Evolutionary conservation across 1,140 invertebrate genomes (phyloP).

Genomic region (Ladona fulva): DNA sequence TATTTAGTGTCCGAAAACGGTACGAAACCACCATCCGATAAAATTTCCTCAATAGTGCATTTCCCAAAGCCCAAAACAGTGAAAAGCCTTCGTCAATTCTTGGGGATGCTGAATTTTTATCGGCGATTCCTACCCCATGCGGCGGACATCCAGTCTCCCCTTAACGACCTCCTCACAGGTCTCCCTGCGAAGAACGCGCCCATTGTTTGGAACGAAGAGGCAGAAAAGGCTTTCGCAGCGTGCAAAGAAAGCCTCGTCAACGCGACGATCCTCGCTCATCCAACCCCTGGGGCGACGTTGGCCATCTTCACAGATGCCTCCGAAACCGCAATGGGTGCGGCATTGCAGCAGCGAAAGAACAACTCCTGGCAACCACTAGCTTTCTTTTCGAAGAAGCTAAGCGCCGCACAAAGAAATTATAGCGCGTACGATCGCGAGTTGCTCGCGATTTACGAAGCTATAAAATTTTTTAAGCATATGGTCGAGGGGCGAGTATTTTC

Average conservation of each 20-base stretch:
- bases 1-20: conserved; percentile 27
- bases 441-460: conserved; percentile 25
- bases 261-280: conserved; percentile 17
- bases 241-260: neutral
- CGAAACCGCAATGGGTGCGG: conserved; percentile 30
- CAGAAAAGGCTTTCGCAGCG: too few species aligned
- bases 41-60: conserved; percentile 25
- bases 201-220: too few species aligned
- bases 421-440: too few species aligned
- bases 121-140: conserved; percentile 24
- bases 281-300: too few species aligned
- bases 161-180: too few species aligned
- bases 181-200: too few species aligned
- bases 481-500: conserved; percentile 29
- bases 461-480: conserved; percentile 30
- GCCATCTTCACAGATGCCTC: conserved; percentile 30
- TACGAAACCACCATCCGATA: conserved; percentile 23
- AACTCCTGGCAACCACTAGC: conserved; percentile 20
- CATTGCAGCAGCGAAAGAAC: conserved; percentile 29
- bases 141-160: conserved; percentile 18
- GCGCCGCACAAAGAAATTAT: conserved; percentile 25
- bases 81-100: conserved; percentile 25
- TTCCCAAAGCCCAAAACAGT: conserved; percentile 26
- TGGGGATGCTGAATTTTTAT: conserved; percentile 32
- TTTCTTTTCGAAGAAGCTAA: conserved; percentile 20